A percentile compares a stretch with the other conserved stretches of the same genome.
phyloP scores from a whole-genome alignment of 2,797 vertebrate genomes.

The Myotis pilosus region DNA sequence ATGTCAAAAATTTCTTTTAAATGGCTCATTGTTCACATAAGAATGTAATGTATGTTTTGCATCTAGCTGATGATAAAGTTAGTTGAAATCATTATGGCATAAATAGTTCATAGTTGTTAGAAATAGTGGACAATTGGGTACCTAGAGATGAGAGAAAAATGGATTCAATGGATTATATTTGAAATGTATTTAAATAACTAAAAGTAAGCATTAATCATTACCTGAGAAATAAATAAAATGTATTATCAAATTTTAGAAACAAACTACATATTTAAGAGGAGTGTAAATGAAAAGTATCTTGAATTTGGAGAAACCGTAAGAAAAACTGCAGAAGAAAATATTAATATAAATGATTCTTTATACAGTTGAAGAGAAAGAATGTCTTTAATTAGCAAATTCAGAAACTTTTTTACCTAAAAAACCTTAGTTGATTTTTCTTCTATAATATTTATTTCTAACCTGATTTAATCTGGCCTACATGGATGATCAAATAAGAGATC shows the following conservation, averaged over 20 bases:
- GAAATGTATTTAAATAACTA: not conserved
- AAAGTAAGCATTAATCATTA: constrained; percentile 18
- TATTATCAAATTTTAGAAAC: not conserved
- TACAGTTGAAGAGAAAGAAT: not conserved
- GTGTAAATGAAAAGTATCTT: not conserved
- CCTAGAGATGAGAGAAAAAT: not conserved
- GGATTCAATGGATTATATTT: not conserved
- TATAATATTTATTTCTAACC: constrained; percentile 42
- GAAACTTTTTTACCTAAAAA: constrained; percentile 54
- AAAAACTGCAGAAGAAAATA: constrained; percentile 13
- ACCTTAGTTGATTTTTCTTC: not conserved
- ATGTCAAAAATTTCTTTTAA: not conserved
- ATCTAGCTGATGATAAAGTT: not conserved
- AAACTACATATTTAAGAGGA: not conserved
- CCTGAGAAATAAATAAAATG: not conserved
- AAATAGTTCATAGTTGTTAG: not conserved
- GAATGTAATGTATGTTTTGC: not conserved
- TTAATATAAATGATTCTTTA: not conserved
- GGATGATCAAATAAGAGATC: constrained; percentile 26
- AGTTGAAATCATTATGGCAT: not conserved
- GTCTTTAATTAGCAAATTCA: not conserved
- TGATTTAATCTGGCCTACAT: not conserved
- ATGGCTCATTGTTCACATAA: not conserved
- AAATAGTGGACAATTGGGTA: not conserved
- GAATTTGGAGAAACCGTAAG: not conserved